Percentiles rank a stretch among this genome's conserved stretches.
These are phyloP conservation scores for Rhagologus leucostigma DNA, from an alignment of 2,113 vertebrate species.

Conservation along the genomic window DNA sequence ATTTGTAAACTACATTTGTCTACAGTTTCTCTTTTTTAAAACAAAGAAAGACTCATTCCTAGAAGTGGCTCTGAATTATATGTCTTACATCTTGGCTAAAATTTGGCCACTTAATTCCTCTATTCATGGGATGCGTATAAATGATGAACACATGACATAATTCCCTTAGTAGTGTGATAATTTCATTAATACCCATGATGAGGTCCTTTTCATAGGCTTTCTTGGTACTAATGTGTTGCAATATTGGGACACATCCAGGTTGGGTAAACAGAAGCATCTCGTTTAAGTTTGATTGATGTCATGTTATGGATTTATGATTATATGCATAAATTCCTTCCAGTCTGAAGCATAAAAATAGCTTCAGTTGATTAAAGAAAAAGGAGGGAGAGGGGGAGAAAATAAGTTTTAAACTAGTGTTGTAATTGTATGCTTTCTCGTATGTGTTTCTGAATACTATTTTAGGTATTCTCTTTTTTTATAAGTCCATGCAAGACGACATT, in stretches of 20 bases:
- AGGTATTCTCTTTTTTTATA: background rate
- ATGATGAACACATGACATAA: background rate
- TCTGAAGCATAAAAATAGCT: background rate
- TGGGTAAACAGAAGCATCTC: background rate
- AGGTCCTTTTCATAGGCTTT: background rate
- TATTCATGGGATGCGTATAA: background rate
- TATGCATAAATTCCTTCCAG: background rate
- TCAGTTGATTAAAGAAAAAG: background rate
- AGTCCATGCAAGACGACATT: background rate
- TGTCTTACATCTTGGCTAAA: background rate
- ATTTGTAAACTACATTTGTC: background rate
- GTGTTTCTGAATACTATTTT: background rate
- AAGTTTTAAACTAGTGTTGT: fast-evolving
- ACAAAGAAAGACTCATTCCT: background rate
- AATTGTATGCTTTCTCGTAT: background rate
- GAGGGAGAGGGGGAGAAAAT: fast-evolving
- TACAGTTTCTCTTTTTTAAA: background rate
- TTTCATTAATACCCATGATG: background rate
- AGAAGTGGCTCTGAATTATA: background rate
- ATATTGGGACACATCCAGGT: background rate
- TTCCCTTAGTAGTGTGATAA: background rate
- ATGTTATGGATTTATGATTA: background rate
- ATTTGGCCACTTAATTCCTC: background rate
- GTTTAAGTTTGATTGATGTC: background rate
- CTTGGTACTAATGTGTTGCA: background rate